Base-by-base conservation (phyloP, 2,113 vertebrate genomes). In the Scophthalmus maximus region DNA sequence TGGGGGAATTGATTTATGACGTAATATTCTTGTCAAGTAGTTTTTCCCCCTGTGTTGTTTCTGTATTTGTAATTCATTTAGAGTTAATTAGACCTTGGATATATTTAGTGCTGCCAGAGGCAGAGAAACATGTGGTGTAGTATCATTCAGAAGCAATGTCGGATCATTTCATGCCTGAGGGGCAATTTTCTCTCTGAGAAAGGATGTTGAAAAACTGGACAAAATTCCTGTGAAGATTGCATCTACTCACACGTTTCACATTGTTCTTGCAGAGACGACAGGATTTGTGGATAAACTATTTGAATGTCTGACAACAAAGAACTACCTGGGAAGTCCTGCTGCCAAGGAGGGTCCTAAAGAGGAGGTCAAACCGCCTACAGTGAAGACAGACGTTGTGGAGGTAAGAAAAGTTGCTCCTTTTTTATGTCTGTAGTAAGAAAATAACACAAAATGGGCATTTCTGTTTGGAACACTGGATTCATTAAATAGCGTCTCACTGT, bases 211-310 rank as follows among this genome's bases (percentile, higher is more conserved):
- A 30, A 55, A 12, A 18, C 2, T 47, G 25, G 25, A 20, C 9
- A 49, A 3, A 10, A 17, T 38, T 38, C 11, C 36, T 18, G 11
- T 50, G 8, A 40, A 25, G 32, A 38, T 47, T 14, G 2, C 6
- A 59, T 38, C 4, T 5, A 6, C 51, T 65, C 2, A 56, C 30
- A 5, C 12, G 2, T 20, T 44, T 56, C 1, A 4, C 57, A 83
- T 46, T 78, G 66, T 83, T 60, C 66, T 85, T 77, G 64, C 92
- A 99, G 98, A 99, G 93, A 99, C 98, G 29, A 94, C 95, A 63
- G 96, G 94, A 68, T 99, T 99, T 94, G 97, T 99, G 65, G 96
- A 99, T 92, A 98, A 98, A 92, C 96, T 99, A 47, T 99, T 99
- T 89, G 97, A 99, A 91, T 95, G 96, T 90, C 91, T 99, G 49